Base-by-base conservation (phyloP, 2,113 vertebrate genomes). In the Todiramphus chloris region DNA sequence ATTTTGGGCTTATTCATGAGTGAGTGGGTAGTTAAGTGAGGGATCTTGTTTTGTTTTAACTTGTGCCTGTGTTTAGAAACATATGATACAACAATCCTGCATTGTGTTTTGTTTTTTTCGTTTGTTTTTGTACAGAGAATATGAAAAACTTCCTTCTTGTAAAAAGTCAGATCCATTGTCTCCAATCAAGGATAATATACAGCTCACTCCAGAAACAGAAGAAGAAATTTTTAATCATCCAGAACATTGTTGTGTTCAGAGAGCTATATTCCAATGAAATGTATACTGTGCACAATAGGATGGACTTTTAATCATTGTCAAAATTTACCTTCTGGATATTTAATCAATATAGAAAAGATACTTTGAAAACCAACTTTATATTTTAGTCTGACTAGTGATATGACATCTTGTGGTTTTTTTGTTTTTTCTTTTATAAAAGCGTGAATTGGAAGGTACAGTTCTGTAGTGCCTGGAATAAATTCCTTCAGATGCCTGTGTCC, bases 181-280 rank as follows among this genome's bases (percentile, higher is more conserved):
- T 94, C 98, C 98, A 28, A 95, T 98, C 87, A 98, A 98, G 96
- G 98, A 99, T 94, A 99, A 98, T 55, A 94, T 99, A 89, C 91
- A 97, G 13, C 96, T 98, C 53, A 98, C 97, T 77, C 97, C 98
- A 84, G 98, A 98, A 95, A 90, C 97, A 31, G 98, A 98, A 72
- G 97, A 98, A 31, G 97, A 98, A 79, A 93, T 97, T 89, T 97
- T 97, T 74, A 97, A 94, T 83, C 98, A 96, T 51, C 56, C 86
- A 7, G 95, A 98, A 64, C 77, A 3, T 37, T 78, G 59, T 16
- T 85, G 46, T 72, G 91, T 97, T 90, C 97, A 98, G 92, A 97
- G 98, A 95, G 97, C 97, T 50, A 97, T 98, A 96, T 98, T 98
- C 93, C 91, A 94, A 3, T 97, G 95, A 97, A 84, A 73, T 94